Conservation (phyloP, 2,888 invertebrate genomes). For the Heliconius ethilla region DNA sequence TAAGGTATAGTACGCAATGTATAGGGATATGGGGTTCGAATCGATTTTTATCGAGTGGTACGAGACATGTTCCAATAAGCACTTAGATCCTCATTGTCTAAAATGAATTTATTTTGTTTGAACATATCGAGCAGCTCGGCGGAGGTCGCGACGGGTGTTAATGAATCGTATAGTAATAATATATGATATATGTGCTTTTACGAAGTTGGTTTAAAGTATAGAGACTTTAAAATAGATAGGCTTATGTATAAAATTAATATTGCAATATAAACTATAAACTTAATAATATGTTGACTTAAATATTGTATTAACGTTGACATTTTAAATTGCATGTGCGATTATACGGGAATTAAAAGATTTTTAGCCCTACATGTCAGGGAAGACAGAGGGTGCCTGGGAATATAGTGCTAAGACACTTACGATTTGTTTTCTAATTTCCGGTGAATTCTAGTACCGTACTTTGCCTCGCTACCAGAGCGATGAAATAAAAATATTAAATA, state of each 20-base stretch:
- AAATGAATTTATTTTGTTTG: slow-evolving; percentile 76
- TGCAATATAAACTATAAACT: neutral
- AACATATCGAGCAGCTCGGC: slow-evolving; percentile 65
- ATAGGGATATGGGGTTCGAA: slow-evolving; percentile 38
- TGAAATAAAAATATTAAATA: no score
- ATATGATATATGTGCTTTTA: slow-evolving; percentile 19
- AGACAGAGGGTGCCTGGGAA: no score
- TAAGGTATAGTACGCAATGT: slow-evolving; percentile 49
- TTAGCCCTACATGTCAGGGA: no score
- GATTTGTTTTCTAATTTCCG: no score
- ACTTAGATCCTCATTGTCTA: slow-evolving; percentile 72
- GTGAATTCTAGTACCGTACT: no score
- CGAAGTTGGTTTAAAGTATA: neutral
- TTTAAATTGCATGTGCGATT: neutral
- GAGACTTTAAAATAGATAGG: neutral
- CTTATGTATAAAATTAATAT: neutral
- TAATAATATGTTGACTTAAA: neutral
- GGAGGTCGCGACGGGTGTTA: slow-evolving; percentile 64
- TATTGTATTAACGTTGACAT: neutral
- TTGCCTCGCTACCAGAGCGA: no score
- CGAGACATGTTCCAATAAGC: slow-evolving; percentile 62
- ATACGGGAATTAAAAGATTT: no score
- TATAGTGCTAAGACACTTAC: no score
- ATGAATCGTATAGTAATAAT: slow-evolving; percentile 51
- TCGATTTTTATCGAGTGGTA: slow-evolving; percentile 46